Conservation (phyloP, 2,888 invertebrate genomes). For the Amphimallon solstitiale region DNA sequence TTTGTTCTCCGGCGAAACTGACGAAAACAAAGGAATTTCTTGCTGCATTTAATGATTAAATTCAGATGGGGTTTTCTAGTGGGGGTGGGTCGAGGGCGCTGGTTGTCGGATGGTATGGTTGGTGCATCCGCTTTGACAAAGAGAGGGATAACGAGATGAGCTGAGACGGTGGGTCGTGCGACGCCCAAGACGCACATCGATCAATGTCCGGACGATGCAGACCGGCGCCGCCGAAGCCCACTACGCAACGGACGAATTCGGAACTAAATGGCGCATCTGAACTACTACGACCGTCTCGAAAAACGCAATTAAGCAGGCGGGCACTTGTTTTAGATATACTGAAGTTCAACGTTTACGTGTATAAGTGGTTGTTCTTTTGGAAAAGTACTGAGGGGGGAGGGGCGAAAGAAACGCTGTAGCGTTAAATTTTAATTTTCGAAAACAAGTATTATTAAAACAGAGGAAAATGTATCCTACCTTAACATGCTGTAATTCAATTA, state of each 20-base stretch:
- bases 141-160: conserved; percentile 39
- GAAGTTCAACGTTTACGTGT: too few relatives aligned
- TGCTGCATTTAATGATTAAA: conserved; percentile 52
- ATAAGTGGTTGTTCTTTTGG: too few relatives aligned
- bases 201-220: conserved; percentile 68
- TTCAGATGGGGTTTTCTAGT: conserved; percentile 40
- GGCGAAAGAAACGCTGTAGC: too few relatives aligned
- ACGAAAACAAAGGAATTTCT: conserved; percentile 39
- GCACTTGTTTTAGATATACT: too few relatives aligned
- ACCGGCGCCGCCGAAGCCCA: conserved; percentile 55
- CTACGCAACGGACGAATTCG: conserved; percentile 42
- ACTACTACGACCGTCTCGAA: too few relatives aligned
- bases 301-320: too few relatives aligned
- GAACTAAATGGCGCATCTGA: conserved; percentile 7
- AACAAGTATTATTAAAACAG: too few relatives aligned
- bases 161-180: conserved; percentile 65
- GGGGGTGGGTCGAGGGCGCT: conserved; percentile 2
- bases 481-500: too few relatives aligned
- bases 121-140: conserved; percentile 28
- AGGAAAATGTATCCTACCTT: too few relatives aligned
- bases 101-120: not conserved
- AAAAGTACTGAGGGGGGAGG: too few relatives aligned
- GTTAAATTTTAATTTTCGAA: too few relatives aligned
- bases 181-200: conserved; percentile 73
- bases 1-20: too few relatives aligned